Evolutionary conservation across 2,888 invertebrate genomes (phyloP), one percentile per base, ranked within the genome.

Genomic region (Drepanosiphum platanoidis): DNA sequence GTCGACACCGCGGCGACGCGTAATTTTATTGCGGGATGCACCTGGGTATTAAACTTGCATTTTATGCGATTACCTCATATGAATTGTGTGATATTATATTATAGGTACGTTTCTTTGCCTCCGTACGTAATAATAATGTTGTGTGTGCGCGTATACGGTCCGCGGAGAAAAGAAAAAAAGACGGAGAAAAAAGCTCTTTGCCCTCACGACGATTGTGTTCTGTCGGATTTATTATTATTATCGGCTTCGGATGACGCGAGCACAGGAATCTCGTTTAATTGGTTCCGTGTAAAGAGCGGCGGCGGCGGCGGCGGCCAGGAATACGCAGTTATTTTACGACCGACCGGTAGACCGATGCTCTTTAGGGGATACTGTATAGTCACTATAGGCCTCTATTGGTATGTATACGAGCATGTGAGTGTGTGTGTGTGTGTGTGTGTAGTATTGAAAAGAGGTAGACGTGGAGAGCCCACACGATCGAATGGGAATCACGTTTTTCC

Each of bases 191-290:
- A 36, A 32, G 66, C 30, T 70, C 32, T 27, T 32, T 34, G 18
- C 11, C 52, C n/a, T n/a, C 74, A 52, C 74, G 52, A 74, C 52
- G 52, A 22, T 32, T 74, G 34, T 32, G 22, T 74, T 58, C 22
- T 13, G 42, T 61, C 36, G 8, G 64, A 68, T 68, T 46, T 79
- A 66, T 42, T 66, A 39, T 66, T 70, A 42, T 32, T 66, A 68
- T 75, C 64, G 46, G 52, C 11, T 36, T 36, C 52, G 75, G 32
- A 84, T 30, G 83, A 75, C 66, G 11, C 27, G 30, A 64, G 61
- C 66, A 39, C 66, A 52, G 52, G 66, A 84, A 66, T 68, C 83
- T 84, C 75, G 75, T 84, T 75, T 84, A 84, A 84, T 84, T 84
- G 83, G 75, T 84, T 52, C 75, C 52, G 68, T 68, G 52, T 74